Conservation (phyloP, 2,888 invertebrate genomes). For the Phengaris arion region DNA sequence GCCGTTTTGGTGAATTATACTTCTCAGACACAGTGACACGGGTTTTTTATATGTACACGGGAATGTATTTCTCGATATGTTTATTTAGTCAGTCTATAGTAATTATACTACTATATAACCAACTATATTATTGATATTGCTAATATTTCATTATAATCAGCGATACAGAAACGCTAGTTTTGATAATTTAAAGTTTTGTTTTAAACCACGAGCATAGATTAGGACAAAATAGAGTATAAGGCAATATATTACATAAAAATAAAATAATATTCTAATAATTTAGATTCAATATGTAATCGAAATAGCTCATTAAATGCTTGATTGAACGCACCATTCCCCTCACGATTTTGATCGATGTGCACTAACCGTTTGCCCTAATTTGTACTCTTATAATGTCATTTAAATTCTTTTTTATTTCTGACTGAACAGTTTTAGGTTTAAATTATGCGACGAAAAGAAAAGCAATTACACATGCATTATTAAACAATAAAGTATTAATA, state of each 20-base stretch:
- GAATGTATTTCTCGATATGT: too few species aligned
- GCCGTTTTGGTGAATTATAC: too few species aligned
- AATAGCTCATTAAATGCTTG: conserved; percentile 30
- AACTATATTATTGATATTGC: too few species aligned
- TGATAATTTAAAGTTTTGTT: not conserved
- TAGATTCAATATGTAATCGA: not conserved
- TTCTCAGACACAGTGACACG: too few species aligned
- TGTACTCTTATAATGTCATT: conserved; percentile 28
- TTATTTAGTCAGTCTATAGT: too few species aligned
- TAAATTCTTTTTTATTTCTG: conserved; percentile 18
- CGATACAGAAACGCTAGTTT: too few species aligned
- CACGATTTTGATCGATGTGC: conserved; percentile 36
- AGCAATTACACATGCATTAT: too few species aligned
- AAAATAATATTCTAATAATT: not conserved
- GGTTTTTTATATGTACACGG: too few species aligned
- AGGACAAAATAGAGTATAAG: too few species aligned
- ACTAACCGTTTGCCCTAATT: conserved; percentile 35
- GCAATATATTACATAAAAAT: not conserved
- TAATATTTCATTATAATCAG: too few species aligned
- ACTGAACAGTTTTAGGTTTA: not conserved
- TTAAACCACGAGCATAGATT: not conserved
- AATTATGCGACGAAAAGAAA: not conserved
- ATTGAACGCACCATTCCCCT: conserved; percentile 32
- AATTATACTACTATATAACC: too few species aligned
- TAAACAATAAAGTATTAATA: too few species aligned